These are phyloP conservation scores for Lichenostomus cassidix DNA, from an alignment of 2,113 vertebrate genomes.

Conservation along the genomic window DNA sequence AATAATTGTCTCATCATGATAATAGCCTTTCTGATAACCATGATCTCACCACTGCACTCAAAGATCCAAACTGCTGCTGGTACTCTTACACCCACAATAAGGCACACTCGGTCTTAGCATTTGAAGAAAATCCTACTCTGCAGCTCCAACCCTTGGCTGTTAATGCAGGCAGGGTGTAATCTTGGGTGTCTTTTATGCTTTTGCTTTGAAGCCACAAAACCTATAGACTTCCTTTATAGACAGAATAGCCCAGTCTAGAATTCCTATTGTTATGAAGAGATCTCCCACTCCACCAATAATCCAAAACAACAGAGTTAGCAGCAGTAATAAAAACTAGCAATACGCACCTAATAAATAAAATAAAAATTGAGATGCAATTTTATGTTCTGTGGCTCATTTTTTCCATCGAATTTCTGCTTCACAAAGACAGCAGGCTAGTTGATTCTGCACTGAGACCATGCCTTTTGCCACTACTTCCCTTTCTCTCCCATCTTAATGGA, in stretches of 20 bases:
- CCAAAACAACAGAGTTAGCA: neutral
- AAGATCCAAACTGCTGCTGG: neutral
- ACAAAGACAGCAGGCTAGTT: neutral
- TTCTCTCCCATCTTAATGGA: neutral
- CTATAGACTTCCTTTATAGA: neutral
- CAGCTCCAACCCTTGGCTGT: neutral
- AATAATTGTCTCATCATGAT: neutral
- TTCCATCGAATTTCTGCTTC: neutral
- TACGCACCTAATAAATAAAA: neutral
- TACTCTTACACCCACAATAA: neutral
- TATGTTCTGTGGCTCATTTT: neutral
- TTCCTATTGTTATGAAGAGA: neutral
- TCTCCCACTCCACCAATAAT: neutral
- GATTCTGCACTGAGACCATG: neutral
- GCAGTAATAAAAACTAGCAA: neutral
- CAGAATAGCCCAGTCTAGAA: neutral
- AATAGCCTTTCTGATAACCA: neutral
- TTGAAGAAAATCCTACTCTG: neutral
- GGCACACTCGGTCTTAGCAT: neutral
- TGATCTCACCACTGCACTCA: constrained; percentile 9
- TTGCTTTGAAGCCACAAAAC: neutral
- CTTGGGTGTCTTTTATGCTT: neutral
- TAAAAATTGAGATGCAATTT: neutral
- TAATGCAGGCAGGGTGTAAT: neutral
- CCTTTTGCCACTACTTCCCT: neutral